These are phyloP conservation scores for Phaetusa simplex DNA, from an alignment of 2,113 vertebrate genomes.

Conservation along the genomic window DNA sequence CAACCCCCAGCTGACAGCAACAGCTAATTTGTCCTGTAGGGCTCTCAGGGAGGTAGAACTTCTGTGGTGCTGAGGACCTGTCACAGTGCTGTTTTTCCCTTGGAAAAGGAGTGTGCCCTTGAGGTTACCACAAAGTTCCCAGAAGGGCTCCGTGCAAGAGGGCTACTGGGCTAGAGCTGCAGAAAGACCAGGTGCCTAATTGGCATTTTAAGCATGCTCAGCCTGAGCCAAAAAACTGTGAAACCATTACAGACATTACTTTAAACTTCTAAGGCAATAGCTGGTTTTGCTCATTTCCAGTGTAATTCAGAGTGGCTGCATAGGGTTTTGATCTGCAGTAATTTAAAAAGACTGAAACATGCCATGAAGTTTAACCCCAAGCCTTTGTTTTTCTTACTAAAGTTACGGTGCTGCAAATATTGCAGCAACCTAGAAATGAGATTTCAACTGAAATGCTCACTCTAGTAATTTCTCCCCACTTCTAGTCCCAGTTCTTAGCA, in stretches of 20 bases:
- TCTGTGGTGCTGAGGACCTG: background rate
- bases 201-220: background rate
- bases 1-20: background rate
- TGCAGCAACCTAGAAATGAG: background rate
- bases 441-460: background rate
- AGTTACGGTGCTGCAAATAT: background rate
- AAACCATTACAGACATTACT: background rate
- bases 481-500: background rate
- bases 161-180: background rate
- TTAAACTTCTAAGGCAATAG: background rate
- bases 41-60: background rate
- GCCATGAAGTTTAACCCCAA: background rate
- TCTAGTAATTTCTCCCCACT: background rate
- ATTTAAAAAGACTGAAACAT: background rate
- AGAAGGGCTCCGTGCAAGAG: background rate
- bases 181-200: rapidly evolving
- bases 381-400: background rate
- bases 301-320: background rate
- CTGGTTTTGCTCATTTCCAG: background rate
- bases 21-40: background rate
- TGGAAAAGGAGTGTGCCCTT: background rate
- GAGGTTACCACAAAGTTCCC: background rate
- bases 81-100: rapidly evolving
- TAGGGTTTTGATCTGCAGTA: background rate
- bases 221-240: background rate